Evolutionary conservation across 2,888 invertebrate genomes (phyloP).

Genomic region (Tyria jacobaeae): DNA sequence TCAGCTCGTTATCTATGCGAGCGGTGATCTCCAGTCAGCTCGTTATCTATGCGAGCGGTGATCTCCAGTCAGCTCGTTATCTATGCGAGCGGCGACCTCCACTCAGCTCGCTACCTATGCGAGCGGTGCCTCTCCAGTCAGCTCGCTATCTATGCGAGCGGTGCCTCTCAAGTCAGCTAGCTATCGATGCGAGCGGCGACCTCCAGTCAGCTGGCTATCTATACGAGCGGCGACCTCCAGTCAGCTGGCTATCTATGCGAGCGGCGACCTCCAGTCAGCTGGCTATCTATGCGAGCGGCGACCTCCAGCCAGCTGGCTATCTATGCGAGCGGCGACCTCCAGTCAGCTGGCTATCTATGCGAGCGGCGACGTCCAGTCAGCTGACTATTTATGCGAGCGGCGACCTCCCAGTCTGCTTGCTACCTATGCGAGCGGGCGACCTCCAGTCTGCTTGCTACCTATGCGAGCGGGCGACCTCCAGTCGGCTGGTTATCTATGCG

Average conservation of each 20-base stretch:
- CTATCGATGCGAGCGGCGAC: background rate
- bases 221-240: background rate
- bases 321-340: background rate
- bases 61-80: too few relatives aligned
- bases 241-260: conserved; percentile 1
- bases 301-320: background rate
- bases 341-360: background rate
- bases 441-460: background rate
- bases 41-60: too few relatives aligned
- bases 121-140: too few relatives aligned
- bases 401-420: background rate
- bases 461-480: background rate
- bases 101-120: too few relatives aligned
- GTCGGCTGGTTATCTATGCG: background rate
- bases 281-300: conserved; percentile 2
- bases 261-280: background rate
- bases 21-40: too few relatives aligned
- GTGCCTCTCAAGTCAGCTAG: background rate
- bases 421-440: background rate
- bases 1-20: too few relatives aligned
- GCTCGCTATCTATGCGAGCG: too few relatives aligned
- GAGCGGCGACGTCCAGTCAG: background rate
- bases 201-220: too few relatives aligned
- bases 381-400: background rate
- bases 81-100: too few relatives aligned